A percentile compares a stretch with the other conserved stretches of the same genome.
Evolutionary conservation across 1,140 invertebrate species (phyloP).

Genomic region (Platyscapa corneri): DNA sequence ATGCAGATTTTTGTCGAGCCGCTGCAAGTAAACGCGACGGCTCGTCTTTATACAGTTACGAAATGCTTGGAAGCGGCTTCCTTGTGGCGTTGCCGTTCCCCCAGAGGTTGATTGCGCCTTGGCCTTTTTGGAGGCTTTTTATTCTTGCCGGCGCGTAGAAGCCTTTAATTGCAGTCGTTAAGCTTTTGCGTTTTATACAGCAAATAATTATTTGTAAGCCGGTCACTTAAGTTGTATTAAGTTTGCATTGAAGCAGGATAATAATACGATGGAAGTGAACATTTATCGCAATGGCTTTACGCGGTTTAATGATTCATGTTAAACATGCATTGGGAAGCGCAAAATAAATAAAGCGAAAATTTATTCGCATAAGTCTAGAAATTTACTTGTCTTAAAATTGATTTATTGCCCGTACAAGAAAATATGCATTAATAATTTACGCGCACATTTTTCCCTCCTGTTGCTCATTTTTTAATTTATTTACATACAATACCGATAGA

Average conservation of each 20-base stretch:
- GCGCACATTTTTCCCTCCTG: neutral
- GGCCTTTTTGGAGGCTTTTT: constrained; percentile 25
- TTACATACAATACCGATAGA: constrained; percentile 2
- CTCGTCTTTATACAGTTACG: neutral
- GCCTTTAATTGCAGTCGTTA: constrained; percentile 12
- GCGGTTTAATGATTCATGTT: neutral
- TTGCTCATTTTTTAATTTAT: neutral
- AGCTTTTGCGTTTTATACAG: neutral
- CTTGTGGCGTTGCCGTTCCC: neutral
- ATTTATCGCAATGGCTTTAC: neutral
- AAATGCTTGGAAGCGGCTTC: constrained; percentile 10
- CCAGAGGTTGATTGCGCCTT: neutral
- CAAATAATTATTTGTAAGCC: constrained; percentile 3
- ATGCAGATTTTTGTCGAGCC: constrained; percentile 50
- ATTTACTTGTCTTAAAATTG: constrained; percentile 4
- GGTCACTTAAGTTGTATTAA: constrained; percentile 13
- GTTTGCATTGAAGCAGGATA: neutral
- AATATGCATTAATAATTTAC: neutral
- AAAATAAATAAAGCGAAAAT: constrained; percentile 1
- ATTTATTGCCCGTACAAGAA: neutral
- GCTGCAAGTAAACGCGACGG: neutral
- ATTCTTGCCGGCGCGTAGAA: neutral
- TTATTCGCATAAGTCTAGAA: neutral
- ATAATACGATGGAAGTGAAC: constrained; percentile 6
- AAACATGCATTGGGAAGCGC: neutral